Conservation (phyloP, 2,797 vertebrate genomes). For the Spea hammondii region DNA sequence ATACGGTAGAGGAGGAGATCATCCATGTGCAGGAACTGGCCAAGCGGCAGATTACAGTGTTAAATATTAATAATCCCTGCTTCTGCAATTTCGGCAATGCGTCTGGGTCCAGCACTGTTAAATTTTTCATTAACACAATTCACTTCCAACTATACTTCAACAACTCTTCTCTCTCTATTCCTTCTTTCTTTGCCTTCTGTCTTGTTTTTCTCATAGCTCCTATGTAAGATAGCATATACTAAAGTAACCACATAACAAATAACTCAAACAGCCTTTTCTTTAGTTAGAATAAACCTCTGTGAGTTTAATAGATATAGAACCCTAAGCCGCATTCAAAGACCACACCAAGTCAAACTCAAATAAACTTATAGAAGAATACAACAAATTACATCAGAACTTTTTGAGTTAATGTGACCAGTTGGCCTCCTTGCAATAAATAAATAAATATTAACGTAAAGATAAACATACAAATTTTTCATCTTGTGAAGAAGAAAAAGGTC, state of each 20-base stretch:
- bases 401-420: too few species aligned
- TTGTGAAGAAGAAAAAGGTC: too few species aligned
- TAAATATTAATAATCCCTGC: constrained; percentile 72
- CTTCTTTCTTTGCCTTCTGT: constrained; percentile 25
- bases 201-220: constrained; percentile 3
- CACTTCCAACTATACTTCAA: constrained; percentile 63
- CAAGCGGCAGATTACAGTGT: constrained; percentile 69
- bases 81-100: constrained; percentile 69
- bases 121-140: constrained; percentile 71
- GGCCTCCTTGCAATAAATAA: too few species aligned
- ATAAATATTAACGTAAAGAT: too few species aligned
- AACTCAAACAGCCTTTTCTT: constrained; percentile 23
- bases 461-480: too few species aligned
- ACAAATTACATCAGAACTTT: too few species aligned
- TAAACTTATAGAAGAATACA: too few species aligned
- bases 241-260: constrained; percentile 13
- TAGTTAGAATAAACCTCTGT: not conserved
- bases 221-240: constrained; percentile 6
- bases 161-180: constrained; percentile 55
- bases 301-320: not conserved
- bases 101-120: constrained; percentile 68
- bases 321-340: not conserved
- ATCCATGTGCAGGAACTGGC: constrained; percentile 63
- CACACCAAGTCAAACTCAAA: too few species aligned
- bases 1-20: constrained; percentile 56